Evolutionary conservation across 2,888 invertebrate species (phyloP).

Genomic region (Craniophora ligustri): DNA sequence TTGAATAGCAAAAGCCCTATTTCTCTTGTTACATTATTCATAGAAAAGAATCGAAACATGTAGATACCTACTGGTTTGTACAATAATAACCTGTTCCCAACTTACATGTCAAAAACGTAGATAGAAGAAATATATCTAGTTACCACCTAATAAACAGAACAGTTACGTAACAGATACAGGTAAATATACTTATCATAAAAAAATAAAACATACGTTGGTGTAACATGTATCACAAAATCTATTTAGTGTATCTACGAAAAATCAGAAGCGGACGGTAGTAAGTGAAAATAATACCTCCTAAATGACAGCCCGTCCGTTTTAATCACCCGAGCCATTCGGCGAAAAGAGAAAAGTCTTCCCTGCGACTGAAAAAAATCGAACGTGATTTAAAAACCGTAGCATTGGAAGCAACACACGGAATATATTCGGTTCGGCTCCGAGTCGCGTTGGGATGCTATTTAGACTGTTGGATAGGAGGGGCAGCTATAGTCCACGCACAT

Average conservation of each 20-base stretch:
- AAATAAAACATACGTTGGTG: too few relatives aligned
- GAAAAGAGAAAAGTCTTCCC: slow-evolving; percentile 22
- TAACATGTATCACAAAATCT: not conserved
- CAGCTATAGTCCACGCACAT: slow-evolving; percentile 86
- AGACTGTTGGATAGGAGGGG: slow-evolving; percentile 83
- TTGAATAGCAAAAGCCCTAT: too few relatives aligned
- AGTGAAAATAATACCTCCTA: slow-evolving; percentile 36
- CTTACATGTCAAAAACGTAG: too few relatives aligned
- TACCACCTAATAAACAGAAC: too few relatives aligned
- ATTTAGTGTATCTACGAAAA: slow-evolving; percentile 10
- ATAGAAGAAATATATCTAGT: too few relatives aligned
- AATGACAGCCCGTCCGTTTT: slow-evolving; percentile 46
- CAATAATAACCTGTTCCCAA: too few relatives aligned
- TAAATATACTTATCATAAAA: too few relatives aligned
- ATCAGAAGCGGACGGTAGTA: slow-evolving; percentile 8
- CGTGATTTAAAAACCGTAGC: slow-evolving; percentile 73
- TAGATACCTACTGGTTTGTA: too few relatives aligned
- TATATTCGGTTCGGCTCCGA: slow-evolving; percentile 78
- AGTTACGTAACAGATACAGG: too few relatives aligned
- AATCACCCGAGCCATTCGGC: slow-evolving; percentile 40
- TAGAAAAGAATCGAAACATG: too few relatives aligned
- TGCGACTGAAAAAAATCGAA: slow-evolving; percentile 59
- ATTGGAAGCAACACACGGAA: slow-evolving; percentile 77
- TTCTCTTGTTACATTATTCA: too few relatives aligned
- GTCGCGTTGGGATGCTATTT: slow-evolving; percentile 84